Percentiles rank a stretch among this genome's conserved stretches.
Evolutionary conservation across 2,797 vertebrate species (phyloP).

Genomic region (Eospalax fontanierii): DNA sequence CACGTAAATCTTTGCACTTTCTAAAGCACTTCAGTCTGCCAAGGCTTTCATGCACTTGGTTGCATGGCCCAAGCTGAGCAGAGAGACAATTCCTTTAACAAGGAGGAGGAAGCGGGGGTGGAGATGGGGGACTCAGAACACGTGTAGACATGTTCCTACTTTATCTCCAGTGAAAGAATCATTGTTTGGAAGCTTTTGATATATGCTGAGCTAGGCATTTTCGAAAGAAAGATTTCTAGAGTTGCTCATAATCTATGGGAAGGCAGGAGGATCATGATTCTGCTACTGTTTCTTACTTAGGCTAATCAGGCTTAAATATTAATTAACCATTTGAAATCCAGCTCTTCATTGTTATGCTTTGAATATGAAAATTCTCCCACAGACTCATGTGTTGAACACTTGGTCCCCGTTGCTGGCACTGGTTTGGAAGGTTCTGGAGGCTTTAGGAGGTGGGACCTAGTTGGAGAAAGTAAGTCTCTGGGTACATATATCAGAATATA

Average conservation of each 20-base stretch:
- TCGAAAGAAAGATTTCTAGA: not conserved
- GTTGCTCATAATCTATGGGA: not conserved
- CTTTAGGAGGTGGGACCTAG: not conserved
- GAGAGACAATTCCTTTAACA: not conserved
- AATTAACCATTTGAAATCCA: not conserved
- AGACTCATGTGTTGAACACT: not conserved
- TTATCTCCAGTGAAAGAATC: not conserved
- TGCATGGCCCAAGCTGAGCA: not conserved
- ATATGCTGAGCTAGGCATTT: not conserved
- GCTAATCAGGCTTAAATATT: not conserved
- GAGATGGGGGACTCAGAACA: not conserved
- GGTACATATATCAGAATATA: not conserved
- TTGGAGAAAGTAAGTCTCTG: not conserved
- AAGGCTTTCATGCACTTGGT: slow-evolving; percentile 1
- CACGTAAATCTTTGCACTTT: slow-evolving; percentile 57
- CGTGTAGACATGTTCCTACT: not conserved
- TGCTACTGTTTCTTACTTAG: not conserved
- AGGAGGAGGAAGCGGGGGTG: not conserved
- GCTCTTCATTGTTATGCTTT: not conserved
- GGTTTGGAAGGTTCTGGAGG: not conserved
- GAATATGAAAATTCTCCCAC: not conserved
- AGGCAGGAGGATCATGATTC: not conserved
- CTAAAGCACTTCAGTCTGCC: not conserved
- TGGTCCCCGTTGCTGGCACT: not conserved
- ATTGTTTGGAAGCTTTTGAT: not conserved